Base-by-base conservation (phyloP, 1,140 invertebrate genomes). In the Drosophila persimilis region DNA sequence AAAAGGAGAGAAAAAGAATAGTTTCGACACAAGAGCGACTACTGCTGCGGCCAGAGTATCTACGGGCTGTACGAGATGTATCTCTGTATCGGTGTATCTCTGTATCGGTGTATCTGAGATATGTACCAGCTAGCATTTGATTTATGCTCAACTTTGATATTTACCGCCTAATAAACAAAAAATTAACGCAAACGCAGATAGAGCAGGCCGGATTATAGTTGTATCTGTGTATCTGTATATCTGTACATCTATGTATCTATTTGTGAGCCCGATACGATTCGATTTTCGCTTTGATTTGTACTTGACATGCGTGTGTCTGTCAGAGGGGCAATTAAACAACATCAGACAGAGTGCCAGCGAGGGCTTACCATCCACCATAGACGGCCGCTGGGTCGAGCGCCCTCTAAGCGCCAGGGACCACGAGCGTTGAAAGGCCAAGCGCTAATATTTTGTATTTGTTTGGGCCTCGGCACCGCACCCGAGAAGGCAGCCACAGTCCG, bases 101-200 rank as follows among this genome's bases (percentile, higher is more conserved):
- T 55, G 24, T 24, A 26, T 35, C 52, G 44, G 52, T 55, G 24
- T 24, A 24, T 24, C 24, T 24, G 44, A 44, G 51, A 75, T 78
- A 61, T 73, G 66, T 79, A 73, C 58, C 79, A 80, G 77, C 67
- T 56, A 77, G 53, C 78, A 77, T 86, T 86, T 86, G 81, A 86
- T 86, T 86, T 86, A 86, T 88, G 74, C 74, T 86, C 74, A 78
- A 81, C 81, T 88, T 86, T 86, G 83, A 86, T 88, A 86, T 86
- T 88, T 86, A 86, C 83, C 83, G 83, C 83, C 75, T 83, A 86
- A 88, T 86, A 88, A 86, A 86, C 83, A 86, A 86, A 86, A 85
- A 86, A 86, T 86, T 86, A 86, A 86, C 81, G 64, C 79, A 80
- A 77, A 80, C 78, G 63, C 63, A 81, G 59, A 65, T 48, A 79